phyloP scores from a whole-genome alignment of 2,113 vertebrate species.

The Ailuropoda melanoleuca region DNA sequence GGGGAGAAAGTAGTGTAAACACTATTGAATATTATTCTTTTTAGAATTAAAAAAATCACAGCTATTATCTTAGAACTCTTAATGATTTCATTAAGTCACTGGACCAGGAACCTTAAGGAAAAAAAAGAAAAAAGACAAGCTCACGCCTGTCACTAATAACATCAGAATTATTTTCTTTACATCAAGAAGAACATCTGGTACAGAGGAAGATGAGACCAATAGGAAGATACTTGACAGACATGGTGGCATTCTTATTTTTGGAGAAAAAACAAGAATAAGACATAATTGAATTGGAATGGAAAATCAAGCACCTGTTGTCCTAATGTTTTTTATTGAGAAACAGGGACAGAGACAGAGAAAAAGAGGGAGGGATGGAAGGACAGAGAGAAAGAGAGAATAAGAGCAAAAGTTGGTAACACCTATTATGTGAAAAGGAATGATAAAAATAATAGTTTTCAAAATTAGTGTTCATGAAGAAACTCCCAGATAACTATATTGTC shows the following conservation, averaged over 20 bases:
- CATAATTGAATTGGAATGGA: slow-evolving; percentile 3
- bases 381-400: not conserved
- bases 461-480: not conserved
- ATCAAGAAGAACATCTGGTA: not conserved
- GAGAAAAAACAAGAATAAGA: not conserved
- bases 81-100: not conserved
- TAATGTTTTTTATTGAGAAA: not conserved
- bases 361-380: not conserved
- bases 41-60: slow-evolving; percentile 38
- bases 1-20: not conserved
- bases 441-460: slow-evolving; percentile 19
- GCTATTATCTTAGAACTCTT: not conserved
- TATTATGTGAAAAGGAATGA: not conserved
- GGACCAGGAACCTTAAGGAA: not conserved
- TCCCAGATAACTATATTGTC: not conserved
- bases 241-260: not conserved
- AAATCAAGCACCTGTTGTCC: not conserved
- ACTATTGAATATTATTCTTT: not conserved
- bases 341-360: not conserved
- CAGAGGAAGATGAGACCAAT: not conserved
- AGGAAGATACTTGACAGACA: not conserved
- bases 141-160: not conserved
- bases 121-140: not conserved
- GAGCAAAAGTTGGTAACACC: not conserved
- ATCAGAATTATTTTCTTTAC: slow-evolving; percentile 32